Conservation (phyloP, 2,888 invertebrate genomes). For the Poecilus cupreus region DNA sequence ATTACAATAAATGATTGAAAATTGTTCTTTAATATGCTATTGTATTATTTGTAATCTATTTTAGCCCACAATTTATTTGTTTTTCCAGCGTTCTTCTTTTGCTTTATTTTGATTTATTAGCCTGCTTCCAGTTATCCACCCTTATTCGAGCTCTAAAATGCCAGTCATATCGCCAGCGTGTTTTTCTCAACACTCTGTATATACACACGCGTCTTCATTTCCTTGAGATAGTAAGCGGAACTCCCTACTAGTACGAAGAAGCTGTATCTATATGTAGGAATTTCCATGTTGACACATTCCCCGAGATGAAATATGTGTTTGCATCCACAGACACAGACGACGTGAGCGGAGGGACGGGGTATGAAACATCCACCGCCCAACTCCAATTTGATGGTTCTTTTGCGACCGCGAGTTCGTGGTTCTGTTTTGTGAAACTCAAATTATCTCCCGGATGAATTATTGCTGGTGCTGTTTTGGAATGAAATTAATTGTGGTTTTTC, state of each 20-base stretch:
- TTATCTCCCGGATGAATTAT: background rate
- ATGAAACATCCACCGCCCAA: background rate
- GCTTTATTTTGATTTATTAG: too few relatives aligned
- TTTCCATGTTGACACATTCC: constrained; percentile 52
- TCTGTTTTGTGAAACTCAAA: background rate
- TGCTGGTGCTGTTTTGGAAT: background rate
- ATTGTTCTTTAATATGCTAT: too few relatives aligned
- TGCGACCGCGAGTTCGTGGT: background rate
- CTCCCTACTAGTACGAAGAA: background rate
- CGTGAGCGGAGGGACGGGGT: background rate
- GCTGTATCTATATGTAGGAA: constrained; percentile 27
- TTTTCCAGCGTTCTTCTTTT: too few relatives aligned
- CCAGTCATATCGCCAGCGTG: too few relatives aligned
- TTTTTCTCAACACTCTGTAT: too few relatives aligned
- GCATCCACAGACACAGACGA: background rate
- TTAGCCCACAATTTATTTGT: too few relatives aligned
- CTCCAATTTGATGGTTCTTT: constrained; percentile 1
- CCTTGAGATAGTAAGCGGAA: background rate
- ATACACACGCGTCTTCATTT: background rate
- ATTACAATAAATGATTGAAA: too few relatives aligned
- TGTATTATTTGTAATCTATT: too few relatives aligned
- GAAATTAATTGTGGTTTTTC: background rate
- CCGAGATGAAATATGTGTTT: constrained; percentile 46
- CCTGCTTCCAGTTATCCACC: too few relatives aligned
- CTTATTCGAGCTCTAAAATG: too few relatives aligned